Conservation (phyloP, 2,888 invertebrate species). For the Lasioglossum lativentre region DNA sequence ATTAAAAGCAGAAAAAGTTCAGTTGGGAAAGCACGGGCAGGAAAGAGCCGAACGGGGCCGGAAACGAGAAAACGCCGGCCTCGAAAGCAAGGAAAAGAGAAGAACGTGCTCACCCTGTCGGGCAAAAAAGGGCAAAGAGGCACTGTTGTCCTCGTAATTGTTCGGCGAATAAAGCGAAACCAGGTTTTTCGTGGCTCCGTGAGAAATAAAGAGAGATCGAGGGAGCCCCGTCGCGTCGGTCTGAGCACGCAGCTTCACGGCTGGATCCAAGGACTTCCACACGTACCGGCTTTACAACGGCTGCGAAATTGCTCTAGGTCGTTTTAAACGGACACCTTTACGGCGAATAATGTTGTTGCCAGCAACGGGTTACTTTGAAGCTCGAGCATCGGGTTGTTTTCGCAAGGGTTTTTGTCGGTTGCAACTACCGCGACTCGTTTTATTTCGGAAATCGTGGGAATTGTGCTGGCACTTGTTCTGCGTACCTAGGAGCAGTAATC, state of each 20-base stretch:
- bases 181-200: conserved; percentile 10
- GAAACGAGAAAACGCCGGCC: conserved; percentile 4
- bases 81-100: conserved; percentile 5
- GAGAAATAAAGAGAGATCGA: not conserved
- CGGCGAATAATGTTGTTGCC: conserved; percentile 40
- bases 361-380: conserved; percentile 40
- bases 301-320: conserved; percentile 43
- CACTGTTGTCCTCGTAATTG: conserved; percentile 49
- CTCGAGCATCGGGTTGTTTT: not conserved
- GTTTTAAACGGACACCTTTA: conserved; percentile 43
- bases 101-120: not conserved
- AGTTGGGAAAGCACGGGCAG: conserved; percentile 11
- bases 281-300: conserved; percentile 24
- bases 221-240: no score
- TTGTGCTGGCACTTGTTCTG: no score
- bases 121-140: conserved; percentile 16
- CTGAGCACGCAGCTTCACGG: conserved; percentile 32
- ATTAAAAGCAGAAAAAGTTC: conserved; percentile 52
- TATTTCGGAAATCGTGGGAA: not conserved
- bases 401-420: not conserved
- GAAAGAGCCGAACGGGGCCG: conserved; percentile 1
- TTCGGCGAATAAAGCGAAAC: conserved; percentile 54
- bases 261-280: not conserved
- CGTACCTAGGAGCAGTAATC: no score
- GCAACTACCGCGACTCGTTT: not conserved